Conservation (phyloP, 2,797 vertebrate species). For the Synanceia verrucosa region DNA sequence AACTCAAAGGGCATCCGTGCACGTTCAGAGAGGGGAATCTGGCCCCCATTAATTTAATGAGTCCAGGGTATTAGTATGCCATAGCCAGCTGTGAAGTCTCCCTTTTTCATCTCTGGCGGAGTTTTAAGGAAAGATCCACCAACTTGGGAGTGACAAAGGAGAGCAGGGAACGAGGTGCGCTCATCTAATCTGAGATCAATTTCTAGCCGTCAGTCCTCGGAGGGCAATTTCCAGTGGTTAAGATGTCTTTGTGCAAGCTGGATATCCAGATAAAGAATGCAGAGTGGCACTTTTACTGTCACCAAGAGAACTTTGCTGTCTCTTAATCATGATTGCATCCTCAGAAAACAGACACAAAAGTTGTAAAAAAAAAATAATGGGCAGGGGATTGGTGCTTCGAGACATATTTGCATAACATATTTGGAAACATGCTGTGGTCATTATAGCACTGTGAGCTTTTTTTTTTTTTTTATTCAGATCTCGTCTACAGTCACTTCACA, state of each 20-base stretch:
- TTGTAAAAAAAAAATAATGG: slow-evolving; percentile 65
- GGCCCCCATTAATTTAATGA: slow-evolving; percentile 86
- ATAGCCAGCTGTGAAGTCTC: slow-evolving; percentile 77
- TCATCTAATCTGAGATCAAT: slow-evolving; percentile 78
- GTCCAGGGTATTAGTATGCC: slow-evolving; percentile 85
- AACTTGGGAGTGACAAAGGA: slow-evolving; percentile 80
- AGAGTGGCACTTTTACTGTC: slow-evolving; percentile 68
- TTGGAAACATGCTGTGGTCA: slow-evolving; percentile 80
- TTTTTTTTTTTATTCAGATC: slow-evolving; percentile 55
- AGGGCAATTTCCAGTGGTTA: slow-evolving; percentile 77
- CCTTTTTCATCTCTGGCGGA: slow-evolving; percentile 76
- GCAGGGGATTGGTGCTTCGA: slow-evolving; percentile 68
- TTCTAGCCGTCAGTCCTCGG: slow-evolving; percentile 71
- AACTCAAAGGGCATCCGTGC: slow-evolving; percentile 85
- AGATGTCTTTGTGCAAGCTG: slow-evolving; percentile 63
- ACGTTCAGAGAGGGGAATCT: slow-evolving; percentile 78
- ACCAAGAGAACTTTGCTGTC: slow-evolving; percentile 57
- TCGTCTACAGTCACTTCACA: slow-evolving; percentile 63
- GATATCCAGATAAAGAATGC: slow-evolving; percentile 62
- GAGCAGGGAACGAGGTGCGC: slow-evolving; percentile 61
- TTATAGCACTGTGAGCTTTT: slow-evolving; percentile 67
- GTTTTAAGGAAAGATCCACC: slow-evolving; percentile 75
- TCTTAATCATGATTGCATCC: slow-evolving; percentile 64
- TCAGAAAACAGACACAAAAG: slow-evolving; percentile 64
- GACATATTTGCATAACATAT: slow-evolving; percentile 84